These are phyloP conservation scores for Intellagama lesueurii DNA, from an alignment of 2,797 vertebrate genomes.

Conservation along the genomic window DNA sequence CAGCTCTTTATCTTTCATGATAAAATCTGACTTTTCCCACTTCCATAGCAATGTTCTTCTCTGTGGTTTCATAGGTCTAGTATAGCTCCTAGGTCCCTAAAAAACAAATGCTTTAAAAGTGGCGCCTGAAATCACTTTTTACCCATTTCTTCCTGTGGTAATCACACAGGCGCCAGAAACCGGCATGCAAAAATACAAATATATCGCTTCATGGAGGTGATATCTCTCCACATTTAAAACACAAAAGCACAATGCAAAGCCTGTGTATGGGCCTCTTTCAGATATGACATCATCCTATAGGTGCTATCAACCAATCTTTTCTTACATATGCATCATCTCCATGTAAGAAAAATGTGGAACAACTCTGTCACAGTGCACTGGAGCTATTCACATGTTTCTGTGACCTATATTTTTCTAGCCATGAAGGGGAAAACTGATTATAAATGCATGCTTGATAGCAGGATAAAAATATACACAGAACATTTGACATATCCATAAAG, in stretches of 20 bases:
- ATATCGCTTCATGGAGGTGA: no score
- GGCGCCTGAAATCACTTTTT: no score
- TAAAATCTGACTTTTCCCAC: no score
- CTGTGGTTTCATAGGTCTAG: no score
- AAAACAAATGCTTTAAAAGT: no score
- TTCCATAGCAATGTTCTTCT: no score
- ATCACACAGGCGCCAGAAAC: no score
- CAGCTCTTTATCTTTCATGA: no score
- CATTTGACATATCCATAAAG: conserved; percentile 11
- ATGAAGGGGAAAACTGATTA: neutral
- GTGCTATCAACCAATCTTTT: neutral
- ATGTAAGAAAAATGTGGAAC: neutral
- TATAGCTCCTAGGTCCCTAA: no score
- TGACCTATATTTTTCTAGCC: neutral
- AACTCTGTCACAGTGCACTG: neutral
- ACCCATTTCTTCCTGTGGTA: no score
- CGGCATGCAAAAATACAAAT: no score
- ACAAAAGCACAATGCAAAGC: neutral
- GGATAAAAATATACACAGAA: conserved; percentile 26
- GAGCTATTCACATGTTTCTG: neutral
- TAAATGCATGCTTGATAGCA: conserved; percentile 7
- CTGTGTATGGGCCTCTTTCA: neutral
- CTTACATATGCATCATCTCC: neutral
- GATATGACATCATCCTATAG: neutral
- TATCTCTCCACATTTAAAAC: no score